Base-by-base conservation (phyloP, 2,888 invertebrate genomes). In the Philaethria dido region DNA sequence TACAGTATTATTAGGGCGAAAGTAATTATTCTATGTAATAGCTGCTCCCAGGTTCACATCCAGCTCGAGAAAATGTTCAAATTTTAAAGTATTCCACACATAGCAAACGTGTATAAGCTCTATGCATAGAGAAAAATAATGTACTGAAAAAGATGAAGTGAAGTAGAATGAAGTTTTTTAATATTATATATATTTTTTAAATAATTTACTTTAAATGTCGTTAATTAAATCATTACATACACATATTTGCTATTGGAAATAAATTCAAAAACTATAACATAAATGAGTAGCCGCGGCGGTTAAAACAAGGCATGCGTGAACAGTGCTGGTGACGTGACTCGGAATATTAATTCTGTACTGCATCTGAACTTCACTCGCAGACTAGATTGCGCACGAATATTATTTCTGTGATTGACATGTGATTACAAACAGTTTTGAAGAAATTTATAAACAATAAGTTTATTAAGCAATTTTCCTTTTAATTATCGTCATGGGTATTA, bases 281-380 rank as follows among this genome's bases (percentile, higher is more conserved):
- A 39, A 62, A 81, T 80, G 82, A 85, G 79, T 79, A 81, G 78
- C 77, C 64, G 74, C 52, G 29, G 52, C 52, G 52, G 52, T 33
- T 33, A 77, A 79, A 77, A 76, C 83, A 82, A 88, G 86, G 86
- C 88, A 87, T 86, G 89, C 89, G 88, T 89, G 80, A 88, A 83
- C 81, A 74, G 75, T 73, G 87, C 71, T 72, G 72, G 74, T 84
- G 84, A 86, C 86, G 83, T 80, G 77, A 74, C 81, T 57, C 71
- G 64, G 86, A 86, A 87, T 88, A 89, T 88, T 89, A 89, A 89
- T 89, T 86, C 83, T 77, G 76, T 74, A 47, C 77, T 77, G 74
- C 75, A 75, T 79, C 80, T 80, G 71, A 77, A 80, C 82, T 83
- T 87, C 86, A 82, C 77, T 77, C 72, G 78, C 87, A 85, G 73